Base-by-base conservation (phyloP, 2,797 vertebrate genomes). In the Macropus fuliginosus region DNA sequence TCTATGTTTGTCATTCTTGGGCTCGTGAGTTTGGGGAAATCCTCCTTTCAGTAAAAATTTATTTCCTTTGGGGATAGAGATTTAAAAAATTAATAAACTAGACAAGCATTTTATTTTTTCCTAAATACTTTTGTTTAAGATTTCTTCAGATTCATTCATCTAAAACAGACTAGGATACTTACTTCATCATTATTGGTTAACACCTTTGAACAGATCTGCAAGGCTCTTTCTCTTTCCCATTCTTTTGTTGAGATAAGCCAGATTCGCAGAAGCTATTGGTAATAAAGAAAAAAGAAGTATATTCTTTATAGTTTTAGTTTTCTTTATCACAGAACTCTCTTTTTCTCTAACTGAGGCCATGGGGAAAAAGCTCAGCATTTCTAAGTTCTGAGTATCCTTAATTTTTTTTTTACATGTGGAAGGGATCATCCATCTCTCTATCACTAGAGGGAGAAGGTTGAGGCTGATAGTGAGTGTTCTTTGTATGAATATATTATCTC, bases 191-290 rank as follows among this genome's bases (percentile, higher is more conserved):
- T 96, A 28, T 92, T 95, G 1, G 94, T 93, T 92, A 98, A 93
- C 29, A 97, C 87, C 90, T 96, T 81, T 0, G 97, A 92, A 0
- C 29, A 55, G 90, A 97, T 93, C 93, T 98, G 96, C 92, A 98
- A 98, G 12, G 97, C 97, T 96, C 98, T 96, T 96, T 98, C 98
- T 94, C 98, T 98, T 93, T 98, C 97, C 98, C 98, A 98, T 16
- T 97, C 97, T 93, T 97, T 98, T 18, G 56, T 94, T 91, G 98
- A 98, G 96, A 97, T 94, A 54, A 98, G 92, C 98, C 97, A 98
- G 96, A 98, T 98, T 92, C 95, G 97, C 90, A 98, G 97, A 93
- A 98, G 98, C 98, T 98, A 94, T 97, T 92, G 97, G 92, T 56
- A 24, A 96, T 87, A 50, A 94, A 97, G 90, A 94, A 93, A 93